Base-by-base conservation (phyloP, 2,888 invertebrate genomes). In the Horisme vitalbata region DNA sequence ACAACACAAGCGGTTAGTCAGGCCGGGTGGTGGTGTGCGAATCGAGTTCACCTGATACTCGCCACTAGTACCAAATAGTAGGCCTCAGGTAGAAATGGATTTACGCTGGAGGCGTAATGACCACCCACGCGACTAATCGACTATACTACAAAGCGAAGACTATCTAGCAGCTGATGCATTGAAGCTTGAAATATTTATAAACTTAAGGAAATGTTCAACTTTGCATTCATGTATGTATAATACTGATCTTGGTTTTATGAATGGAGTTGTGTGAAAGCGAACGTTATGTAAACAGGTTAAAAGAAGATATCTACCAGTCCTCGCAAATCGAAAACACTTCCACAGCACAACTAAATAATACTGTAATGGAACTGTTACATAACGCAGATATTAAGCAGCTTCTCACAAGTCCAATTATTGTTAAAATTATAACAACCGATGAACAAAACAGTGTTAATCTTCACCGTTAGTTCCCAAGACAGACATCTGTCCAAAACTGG, bases 381-480 rank as follows among this genome's bases (percentile, higher is more conserved):
- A 57, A 57, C 12, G 28, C 21, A 20, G 9, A 15, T 32, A 39
- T 15, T 33, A 36, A 23, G 26, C 9, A 38, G 13, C 39, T 14
- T 44, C 34, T 15, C 45, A 43, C 43, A 32, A 43, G 9, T 18
- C 12, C 50, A 57, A 57, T 53, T 56, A 59, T 58, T 26, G 41
- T 31, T 37, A 37, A 37, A n/a, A n/a, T n/a, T n/a, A 52, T 44
- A 47, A 52, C 44, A 48, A 39, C 26, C 55, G 55, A 63, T 61
- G 58, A 59, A 63, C 48, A 54, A 52, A 59, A 52, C 50, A 49
- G 39, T 48, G 41, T 46, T 41, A 41, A 53, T 45, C 41, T 54
- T 52, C 61, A 72, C 82, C 77, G 81, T 81, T 79, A 80, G 75
- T 84, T 87, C 86, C 75, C 86, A 83, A 67, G 63, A 52, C 76